phyloP scores from a whole-genome alignment of 2,888 invertebrate genomes.

The Physocephala rufipes region DNA sequence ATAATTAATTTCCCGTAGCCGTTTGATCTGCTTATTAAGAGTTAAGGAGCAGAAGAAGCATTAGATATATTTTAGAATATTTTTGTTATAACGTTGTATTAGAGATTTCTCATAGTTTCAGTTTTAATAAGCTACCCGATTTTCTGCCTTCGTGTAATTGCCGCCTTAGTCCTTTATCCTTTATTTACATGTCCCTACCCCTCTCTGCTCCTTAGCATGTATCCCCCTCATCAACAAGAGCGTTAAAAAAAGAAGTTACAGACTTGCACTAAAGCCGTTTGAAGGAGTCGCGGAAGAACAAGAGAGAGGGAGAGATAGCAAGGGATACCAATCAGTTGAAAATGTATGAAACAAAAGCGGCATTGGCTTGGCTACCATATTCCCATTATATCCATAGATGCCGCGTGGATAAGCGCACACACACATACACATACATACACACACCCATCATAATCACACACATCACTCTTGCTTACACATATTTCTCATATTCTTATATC shows the following conservation, averaged over 20 bases:
- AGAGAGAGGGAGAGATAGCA: slow-evolving; percentile 9
- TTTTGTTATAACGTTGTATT: too few relatives aligned
- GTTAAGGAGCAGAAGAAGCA: too few relatives aligned
- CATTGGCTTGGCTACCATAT: slow-evolving; percentile 13
- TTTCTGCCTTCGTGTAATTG: not conserved
- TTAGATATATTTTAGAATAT: too few relatives aligned
- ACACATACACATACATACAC: not conserved
- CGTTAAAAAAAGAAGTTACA: not conserved
- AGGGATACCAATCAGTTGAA: slow-evolving; percentile 25
- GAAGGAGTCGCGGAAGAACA: not conserved
- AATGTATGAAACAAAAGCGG: slow-evolving; percentile 29
- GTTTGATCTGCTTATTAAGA: too few relatives aligned
- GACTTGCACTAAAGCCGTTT: not conserved
- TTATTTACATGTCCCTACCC: too few relatives aligned
- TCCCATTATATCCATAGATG: not conserved
- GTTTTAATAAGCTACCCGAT: too few relatives aligned
- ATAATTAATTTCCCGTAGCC: too few relatives aligned
- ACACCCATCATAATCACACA: too few relatives aligned
- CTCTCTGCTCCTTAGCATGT: not conserved
- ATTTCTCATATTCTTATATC: not conserved
- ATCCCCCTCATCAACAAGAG: too few relatives aligned
- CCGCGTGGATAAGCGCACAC: too few relatives aligned
- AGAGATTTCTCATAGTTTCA: too few relatives aligned
- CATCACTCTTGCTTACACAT: not conserved
- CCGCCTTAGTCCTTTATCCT: too few relatives aligned